A percentile compares a stretch with the other conserved stretches of the same genome.
Evolutionary conservation across 1,140 invertebrate genomes (phyloP).

Genomic region (Brachionus plicatilis): DNA sequence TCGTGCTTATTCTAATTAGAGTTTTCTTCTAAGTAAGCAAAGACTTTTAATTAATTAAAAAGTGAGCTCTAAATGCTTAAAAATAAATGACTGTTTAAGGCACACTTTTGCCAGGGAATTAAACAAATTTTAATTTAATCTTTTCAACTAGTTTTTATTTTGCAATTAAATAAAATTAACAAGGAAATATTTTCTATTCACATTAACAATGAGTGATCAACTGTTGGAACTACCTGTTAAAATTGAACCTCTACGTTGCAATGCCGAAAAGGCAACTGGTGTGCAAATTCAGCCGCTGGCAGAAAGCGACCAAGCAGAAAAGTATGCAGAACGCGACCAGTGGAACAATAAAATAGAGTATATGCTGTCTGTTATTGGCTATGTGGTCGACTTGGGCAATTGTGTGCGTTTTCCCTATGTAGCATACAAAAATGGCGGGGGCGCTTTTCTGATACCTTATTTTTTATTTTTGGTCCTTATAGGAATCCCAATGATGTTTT

Average conservation of each 20-base stretch:
- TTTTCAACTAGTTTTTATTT: neutral
- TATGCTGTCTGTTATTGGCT: slow-evolving; percentile 40
- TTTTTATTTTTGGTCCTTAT: slow-evolving; percentile 30
- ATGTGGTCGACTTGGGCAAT: slow-evolving; percentile 40
- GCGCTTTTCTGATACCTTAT: slow-evolving; percentile 41
- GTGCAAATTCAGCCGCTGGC: neutral
- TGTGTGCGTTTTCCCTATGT: slow-evolving; percentile 34
- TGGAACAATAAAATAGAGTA: slow-evolving; percentile 40
- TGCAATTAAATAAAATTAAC: neutral
- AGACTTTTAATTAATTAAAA: neutral
- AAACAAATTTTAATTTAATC: neutral
- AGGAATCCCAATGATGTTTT: slow-evolving; percentile 41
- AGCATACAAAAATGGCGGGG: slow-evolving; percentile 38
- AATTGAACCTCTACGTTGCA: neutral
- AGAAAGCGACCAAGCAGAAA: neutral
- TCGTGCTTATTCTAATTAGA: neutral
- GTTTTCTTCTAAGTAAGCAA: neutral
- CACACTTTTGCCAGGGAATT: neutral
- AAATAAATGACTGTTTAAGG: neutral
- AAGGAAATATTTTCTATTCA: neutral
- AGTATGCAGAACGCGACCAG: neutral
- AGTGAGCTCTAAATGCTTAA: neutral
- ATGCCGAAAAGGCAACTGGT: neutral
- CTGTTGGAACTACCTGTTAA: neutral
- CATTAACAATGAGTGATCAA: neutral